These are phyloP conservation scores for Daboia siamensis DNA, from an alignment of 2,113 vertebrate genomes.

Conservation along the genomic window DNA sequence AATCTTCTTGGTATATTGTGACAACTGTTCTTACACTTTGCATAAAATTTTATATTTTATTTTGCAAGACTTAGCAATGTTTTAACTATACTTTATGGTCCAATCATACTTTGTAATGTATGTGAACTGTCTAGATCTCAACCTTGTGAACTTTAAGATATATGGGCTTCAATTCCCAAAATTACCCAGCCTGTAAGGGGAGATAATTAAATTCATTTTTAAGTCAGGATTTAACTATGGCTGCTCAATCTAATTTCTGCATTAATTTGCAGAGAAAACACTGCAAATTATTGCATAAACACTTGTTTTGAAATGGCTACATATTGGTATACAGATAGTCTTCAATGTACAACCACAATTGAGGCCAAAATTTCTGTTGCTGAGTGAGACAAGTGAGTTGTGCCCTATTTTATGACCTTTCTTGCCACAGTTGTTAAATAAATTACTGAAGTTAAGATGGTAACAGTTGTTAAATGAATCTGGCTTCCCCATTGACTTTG, in stretches of 20 bases:
- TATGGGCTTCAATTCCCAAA: not conserved
- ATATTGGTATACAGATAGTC: not conserved
- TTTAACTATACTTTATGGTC: not conserved
- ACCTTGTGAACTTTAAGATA: not conserved
- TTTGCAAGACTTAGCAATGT: not conserved
- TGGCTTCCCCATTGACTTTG: not conserved
- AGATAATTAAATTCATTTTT: not conserved
- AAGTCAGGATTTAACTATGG: not conserved
- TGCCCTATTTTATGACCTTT: not conserved
- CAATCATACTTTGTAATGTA: not conserved
- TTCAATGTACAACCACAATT: not conserved
- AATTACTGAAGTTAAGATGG: not conserved
- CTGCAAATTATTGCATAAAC: not conserved
- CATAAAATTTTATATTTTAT: not conserved
- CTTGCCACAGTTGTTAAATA: not conserved
- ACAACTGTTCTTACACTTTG: not conserved
- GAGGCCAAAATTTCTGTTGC: not conserved
- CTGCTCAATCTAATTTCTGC: no score
- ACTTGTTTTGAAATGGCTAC: not conserved
- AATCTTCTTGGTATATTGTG: not conserved
- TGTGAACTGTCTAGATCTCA: not conserved
- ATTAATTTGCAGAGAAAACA: not conserved
- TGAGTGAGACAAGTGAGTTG: not conserved
- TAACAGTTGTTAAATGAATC: not conserved
- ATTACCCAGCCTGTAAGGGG: not conserved